These are phyloP conservation scores for Tyrannus savana DNA, from an alignment of 2,113 vertebrate species.

Conservation along the genomic window DNA sequence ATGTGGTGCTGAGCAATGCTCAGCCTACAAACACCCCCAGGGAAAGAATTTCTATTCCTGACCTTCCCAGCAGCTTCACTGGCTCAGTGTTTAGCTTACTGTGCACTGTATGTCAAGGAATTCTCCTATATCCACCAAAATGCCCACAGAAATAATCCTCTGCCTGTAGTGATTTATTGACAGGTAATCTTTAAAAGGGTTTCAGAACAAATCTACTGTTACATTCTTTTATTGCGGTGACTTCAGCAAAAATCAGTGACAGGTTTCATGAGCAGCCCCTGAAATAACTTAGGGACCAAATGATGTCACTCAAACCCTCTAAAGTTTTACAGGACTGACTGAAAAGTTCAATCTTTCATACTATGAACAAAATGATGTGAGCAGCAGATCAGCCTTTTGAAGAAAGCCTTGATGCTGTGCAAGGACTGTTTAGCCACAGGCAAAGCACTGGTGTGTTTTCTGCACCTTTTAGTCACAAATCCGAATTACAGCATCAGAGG, in stretches of 20 bases:
- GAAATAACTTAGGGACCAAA: neutral
- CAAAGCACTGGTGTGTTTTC: neutral
- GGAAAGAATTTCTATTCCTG: neutral
- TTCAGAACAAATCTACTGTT: neutral
- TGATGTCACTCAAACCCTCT: fast-evolving
- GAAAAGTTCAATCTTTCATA: neutral
- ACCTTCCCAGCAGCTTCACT: neutral
- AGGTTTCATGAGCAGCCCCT: neutral
- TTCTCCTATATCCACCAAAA: neutral
- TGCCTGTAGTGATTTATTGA: neutral
- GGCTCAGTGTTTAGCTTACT: neutral
- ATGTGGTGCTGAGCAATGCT: neutral
- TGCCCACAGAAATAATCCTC: neutral
- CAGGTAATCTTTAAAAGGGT: neutral
- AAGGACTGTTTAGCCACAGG: neutral
- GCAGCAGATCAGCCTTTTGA: neutral
- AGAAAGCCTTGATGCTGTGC: neutral
- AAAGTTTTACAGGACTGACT: neutral
- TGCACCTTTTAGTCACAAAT: neutral
- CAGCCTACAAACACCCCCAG: neutral
- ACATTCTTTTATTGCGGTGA: neutral
- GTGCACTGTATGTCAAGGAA: neutral
- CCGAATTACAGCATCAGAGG: neutral
- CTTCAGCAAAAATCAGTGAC: neutral
- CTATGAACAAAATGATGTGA: neutral